Evolutionary conservation across 1,140 invertebrate species (phyloP).

Genomic region (Drosophila lini): DNA sequence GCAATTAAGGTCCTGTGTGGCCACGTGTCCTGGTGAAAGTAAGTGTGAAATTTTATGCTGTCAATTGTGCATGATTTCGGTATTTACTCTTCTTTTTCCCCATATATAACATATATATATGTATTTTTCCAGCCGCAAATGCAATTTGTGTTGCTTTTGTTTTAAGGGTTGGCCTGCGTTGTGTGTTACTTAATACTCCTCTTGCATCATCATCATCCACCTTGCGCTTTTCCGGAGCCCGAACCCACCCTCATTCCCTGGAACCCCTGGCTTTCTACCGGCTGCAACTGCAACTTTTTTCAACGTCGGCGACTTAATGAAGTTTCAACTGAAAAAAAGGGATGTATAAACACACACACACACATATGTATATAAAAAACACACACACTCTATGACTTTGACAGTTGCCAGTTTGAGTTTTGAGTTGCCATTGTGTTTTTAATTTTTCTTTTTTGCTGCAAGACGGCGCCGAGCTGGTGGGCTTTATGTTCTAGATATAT

Average conservation of each 20-base stretch:
- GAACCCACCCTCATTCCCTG: slow-evolving; percentile 35
- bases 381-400: slow-evolving; percentile 46
- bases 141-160: slow-evolving; percentile 66
- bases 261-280: slow-evolving; percentile 20
- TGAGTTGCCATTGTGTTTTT: slow-evolving; percentile 25
- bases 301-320: slow-evolving; percentile 40
- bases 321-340: slow-evolving; percentile 37
- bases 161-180: slow-evolving; percentile 63
- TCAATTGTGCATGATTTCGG: slow-evolving; percentile 63
- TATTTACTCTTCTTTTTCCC: slow-evolving; percentile 10
- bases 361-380: slow-evolving; percentile 1
- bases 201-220: slow-evolving; percentile 78
- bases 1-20: slow-evolving; percentile 46
- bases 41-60: slow-evolving; percentile 70
- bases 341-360: slow-evolving; percentile 21
- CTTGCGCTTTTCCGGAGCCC: slow-evolving; percentile 69
- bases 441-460: slow-evolving; percentile 14
- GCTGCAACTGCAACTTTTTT: slow-evolving; percentile 52
- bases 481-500: neutral
- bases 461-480: slow-evolving; percentile 31
- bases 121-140: slow-evolving; percentile 50
- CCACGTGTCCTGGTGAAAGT: slow-evolving; percentile 9
- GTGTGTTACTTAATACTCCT: slow-evolving; percentile 69
- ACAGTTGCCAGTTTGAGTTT: slow-evolving; percentile 59
- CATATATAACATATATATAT: neutral